Base-by-base conservation (phyloP, 2,797 vertebrate genomes). In the Alca torda region DNA sequence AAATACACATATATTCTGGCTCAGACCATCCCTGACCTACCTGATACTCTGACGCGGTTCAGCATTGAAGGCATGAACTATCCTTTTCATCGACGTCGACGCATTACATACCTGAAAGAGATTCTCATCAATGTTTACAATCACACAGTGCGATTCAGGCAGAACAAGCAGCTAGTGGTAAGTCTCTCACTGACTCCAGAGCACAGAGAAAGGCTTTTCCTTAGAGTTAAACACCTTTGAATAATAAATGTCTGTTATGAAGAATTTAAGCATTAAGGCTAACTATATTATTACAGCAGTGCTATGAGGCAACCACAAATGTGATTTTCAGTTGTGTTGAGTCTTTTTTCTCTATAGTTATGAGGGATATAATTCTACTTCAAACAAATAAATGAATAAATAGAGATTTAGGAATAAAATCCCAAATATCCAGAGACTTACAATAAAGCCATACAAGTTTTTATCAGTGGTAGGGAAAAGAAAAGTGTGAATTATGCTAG, bases 111-210 rank as follows among this genome's bases (percentile, higher is more conserved):
- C 73, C 95, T 98, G 39, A 97, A 96, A 59, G 98, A 97, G 87
- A 68, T 99, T 30, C 97, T 97, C n/a, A 91, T 99, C 91, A 93
- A 93, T 25, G 98, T 99, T 85, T 99, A 99, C 93, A 98, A 98
- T 93, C 98, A 98, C 85, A 98, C 98, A 5, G 97, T 99, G 93
- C 74, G 96, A 81, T 97, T 99, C 87, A 98, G 90, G 91, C 95
- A 97, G 78, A 96, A 97, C 37, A 97, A 91, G 51, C 93, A 64
- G 78, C 35, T 99, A 25, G 48, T 98, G 61, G 99, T 99, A 96
- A 98, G 98, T 90, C 56, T 74, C 53, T 54, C 16, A 2, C 68
- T 64, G 57, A 64, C 12, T 83, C 56, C 39, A 94, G n/a, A 60
- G 28, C n/a, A 86, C 5, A 19, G 23, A 85, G 30, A 31, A 87